Percentiles rank a stretch among this genome's conserved stretches.
phyloP scores from a whole-genome alignment of 1,140 invertebrate species.

The Saccostrea cuccullata region DNA sequence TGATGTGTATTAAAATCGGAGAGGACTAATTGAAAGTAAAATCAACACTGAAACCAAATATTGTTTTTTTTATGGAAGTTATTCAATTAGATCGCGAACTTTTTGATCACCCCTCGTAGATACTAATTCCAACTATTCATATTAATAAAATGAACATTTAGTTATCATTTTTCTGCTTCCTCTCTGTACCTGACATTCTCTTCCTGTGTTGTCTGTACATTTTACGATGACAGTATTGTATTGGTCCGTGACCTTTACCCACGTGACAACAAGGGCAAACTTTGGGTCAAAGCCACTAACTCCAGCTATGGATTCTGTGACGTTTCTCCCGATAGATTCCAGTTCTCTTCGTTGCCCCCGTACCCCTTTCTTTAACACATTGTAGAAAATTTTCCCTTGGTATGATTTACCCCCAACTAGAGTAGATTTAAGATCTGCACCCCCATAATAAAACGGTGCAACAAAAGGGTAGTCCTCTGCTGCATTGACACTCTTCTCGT shows the following conservation, averaged over 20 bases:
- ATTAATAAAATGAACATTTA: too few species aligned
- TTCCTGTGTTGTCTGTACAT: neutral
- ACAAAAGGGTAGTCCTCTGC: constrained; percentile 36
- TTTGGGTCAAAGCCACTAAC: neutral
- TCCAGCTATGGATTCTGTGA: neutral
- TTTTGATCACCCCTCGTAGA: too few species aligned
- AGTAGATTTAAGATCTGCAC: neutral
- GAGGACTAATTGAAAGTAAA: too few species aligned
- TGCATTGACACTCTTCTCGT: neutral
- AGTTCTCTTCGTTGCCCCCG: neutral
- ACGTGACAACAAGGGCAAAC: constrained; percentile 26
- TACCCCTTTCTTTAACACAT: neutral
- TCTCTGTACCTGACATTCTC: neutral
- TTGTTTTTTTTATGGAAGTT: too few species aligned
- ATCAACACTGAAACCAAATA: too few species aligned
- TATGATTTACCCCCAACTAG: neutral
- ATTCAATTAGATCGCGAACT: too few species aligned
- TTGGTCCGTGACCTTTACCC: constrained; percentile 30
- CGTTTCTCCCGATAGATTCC: neutral
- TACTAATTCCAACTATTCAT: too few species aligned
- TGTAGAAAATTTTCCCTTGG: constrained; percentile 35
- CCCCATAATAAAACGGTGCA: constrained; percentile 16
- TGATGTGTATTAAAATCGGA: too few species aligned
- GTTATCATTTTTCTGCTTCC: too few species aligned
- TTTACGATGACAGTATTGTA: neutral